A percentile compares a stretch with the other conserved stretches of the same genome.
Conservation (phyloP, 2,888 invertebrate species). For the Caenorhabditis sulstoni region DNA sequence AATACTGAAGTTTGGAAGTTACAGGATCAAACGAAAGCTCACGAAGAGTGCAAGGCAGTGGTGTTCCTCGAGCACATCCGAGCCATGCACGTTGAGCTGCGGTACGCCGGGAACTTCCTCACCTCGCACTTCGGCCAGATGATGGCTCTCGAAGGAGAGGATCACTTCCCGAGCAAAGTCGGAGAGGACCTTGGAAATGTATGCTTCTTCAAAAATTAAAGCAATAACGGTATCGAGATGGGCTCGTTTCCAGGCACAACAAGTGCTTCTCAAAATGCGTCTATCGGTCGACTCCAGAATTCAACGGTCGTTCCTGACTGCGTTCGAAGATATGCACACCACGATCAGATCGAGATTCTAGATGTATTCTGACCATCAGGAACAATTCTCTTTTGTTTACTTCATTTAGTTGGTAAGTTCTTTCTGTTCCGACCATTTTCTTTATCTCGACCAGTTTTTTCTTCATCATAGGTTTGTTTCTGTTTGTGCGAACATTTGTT, state of each 20-base stretch:
- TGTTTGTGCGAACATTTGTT: background rate
- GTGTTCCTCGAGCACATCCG: slow-evolving; percentile 45
- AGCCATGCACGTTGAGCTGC: slow-evolving; percentile 43
- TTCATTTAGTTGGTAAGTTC: background rate
- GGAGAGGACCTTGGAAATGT: slow-evolving; percentile 54
- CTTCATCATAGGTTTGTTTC: background rate
- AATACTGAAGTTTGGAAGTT: background rate
- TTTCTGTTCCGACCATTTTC: background rate
- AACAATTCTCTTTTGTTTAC: no score
- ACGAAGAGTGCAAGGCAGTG: slow-evolving; percentile 41
- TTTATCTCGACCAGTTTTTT: background rate
- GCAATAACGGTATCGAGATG: no score
- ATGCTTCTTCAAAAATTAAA: no score
- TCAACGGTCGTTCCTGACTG: slow-evolving; percentile 38
- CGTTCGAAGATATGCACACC: slow-evolving; percentile 57
- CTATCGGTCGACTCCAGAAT: slow-evolving; percentile 46
- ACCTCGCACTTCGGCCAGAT: slow-evolving; percentile 29
- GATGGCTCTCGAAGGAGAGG: slow-evolving; percentile 32
- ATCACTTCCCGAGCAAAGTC: slow-evolving; percentile 33
- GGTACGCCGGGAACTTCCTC: slow-evolving; percentile 46
- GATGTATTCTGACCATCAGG: no score
- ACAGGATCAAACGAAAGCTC: slow-evolving; percentile 23
- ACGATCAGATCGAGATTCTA: slow-evolving; percentile 50
- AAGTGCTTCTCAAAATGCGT: slow-evolving; percentile 27
- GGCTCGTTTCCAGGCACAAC: slow-evolving; percentile 39